A percentile compares a stretch with the other conserved stretches of the same genome.
Evolutionary conservation across 2,888 invertebrate species (phyloP).

Genomic region (Erebia ligea): DNA sequence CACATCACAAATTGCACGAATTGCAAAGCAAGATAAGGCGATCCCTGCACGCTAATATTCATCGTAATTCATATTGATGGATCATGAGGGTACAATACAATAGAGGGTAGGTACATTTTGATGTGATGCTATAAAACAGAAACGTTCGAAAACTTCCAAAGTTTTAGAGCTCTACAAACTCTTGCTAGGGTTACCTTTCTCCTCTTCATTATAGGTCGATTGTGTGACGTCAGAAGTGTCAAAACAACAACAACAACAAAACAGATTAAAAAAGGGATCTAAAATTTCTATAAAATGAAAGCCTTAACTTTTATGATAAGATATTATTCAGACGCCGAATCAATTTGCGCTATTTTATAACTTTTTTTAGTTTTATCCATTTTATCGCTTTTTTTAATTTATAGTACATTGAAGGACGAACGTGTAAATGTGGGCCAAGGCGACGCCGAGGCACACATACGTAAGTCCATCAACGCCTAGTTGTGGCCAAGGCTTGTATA

Average conservation of each 20-base stretch:
- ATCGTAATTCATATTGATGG: too few species aligned
- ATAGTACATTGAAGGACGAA: too few species aligned
- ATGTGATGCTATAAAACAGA: background rate
- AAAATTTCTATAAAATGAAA: slow-evolving; percentile 9
- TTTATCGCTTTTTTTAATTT: background rate
- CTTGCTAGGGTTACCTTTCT: background rate
- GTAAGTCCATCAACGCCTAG: too few species aligned
- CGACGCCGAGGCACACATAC: too few species aligned
- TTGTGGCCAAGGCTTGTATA: too few species aligned
- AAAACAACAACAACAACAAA: too few species aligned
- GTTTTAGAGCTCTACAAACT: background rate
- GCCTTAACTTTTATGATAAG: background rate
- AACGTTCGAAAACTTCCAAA: background rate
- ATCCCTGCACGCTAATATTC: too few species aligned
- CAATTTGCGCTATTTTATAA: slow-evolving; percentile 6
- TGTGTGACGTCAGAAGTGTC: background rate
- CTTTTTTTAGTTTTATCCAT: background rate
- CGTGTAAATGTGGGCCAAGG: too few species aligned
- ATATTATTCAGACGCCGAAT: background rate
- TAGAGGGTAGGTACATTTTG: background rate
- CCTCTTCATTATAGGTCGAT: background rate
- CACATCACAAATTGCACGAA: too few species aligned
- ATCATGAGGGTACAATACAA: too few species aligned
- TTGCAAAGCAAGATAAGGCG: too few species aligned
- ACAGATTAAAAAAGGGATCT: background rate